Conservation (phyloP, 2,113 vertebrate species). For the Heterochromis multidens region DNA sequence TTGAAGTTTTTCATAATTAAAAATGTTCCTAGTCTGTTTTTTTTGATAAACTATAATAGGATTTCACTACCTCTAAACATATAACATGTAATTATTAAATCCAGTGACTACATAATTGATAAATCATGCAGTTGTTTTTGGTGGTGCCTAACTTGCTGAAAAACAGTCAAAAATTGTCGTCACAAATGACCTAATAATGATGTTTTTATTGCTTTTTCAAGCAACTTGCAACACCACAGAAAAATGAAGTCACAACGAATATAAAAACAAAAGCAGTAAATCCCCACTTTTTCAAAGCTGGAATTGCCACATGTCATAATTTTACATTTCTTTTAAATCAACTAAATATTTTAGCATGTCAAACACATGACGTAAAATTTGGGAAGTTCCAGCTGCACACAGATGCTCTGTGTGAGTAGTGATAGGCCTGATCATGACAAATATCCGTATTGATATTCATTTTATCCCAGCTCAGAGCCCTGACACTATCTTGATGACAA, state of each 20-base stretch:
- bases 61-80: too few relatives aligned
- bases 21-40: too few relatives aligned
- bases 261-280: fast-evolving
- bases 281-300: background rate
- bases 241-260: background rate
- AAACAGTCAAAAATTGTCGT: background rate
- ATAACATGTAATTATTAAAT: background rate
- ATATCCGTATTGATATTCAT: background rate
- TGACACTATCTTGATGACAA: background rate
- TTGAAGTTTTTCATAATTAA: too few relatives aligned
- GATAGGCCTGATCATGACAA: background rate
- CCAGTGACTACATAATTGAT: background rate
- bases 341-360: background rate
- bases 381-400: background rate
- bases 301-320: background rate
- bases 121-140: background rate
- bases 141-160: background rate
- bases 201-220: background rate
- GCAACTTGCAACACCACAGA: background rate
- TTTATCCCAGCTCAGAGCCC: background rate
- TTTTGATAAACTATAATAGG: too few relatives aligned
- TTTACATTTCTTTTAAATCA: background rate
- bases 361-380: fast-evolving
- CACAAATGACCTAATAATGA: background rate
- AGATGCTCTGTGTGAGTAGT: background rate